phyloP scores from a whole-genome alignment of 2,797 vertebrate species.

The Manis pentadactyla region DNA sequence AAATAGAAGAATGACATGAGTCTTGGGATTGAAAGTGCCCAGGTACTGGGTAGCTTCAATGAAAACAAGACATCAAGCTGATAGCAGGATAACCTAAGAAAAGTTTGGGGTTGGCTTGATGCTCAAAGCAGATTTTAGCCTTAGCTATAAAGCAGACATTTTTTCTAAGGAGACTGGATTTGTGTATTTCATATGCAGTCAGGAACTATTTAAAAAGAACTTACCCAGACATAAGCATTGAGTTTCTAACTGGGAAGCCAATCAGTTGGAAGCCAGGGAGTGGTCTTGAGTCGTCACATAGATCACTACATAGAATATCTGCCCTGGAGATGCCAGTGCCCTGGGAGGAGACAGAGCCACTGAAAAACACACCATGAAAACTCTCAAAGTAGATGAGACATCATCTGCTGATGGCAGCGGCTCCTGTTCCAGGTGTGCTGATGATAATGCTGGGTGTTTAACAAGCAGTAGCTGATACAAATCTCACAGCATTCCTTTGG shows the following conservation, averaged over 20 bases:
- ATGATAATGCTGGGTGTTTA: not conserved
- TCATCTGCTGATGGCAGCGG: not conserved
- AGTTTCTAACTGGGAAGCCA: not conserved
- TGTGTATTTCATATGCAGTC: not conserved
- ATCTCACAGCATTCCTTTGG: not conserved
- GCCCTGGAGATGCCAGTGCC: not conserved
- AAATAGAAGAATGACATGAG: not conserved
- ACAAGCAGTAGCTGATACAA: not conserved
- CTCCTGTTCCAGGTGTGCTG: not conserved
- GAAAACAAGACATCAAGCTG: not conserved
- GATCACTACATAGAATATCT: not conserved
- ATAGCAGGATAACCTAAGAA: not conserved
- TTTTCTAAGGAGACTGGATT: conserved; percentile 18
- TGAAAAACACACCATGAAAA: not conserved
- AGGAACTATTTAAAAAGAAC: conserved; percentile 25
- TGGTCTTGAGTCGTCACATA: not conserved
- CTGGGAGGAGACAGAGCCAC: not conserved
- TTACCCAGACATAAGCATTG: not conserved
- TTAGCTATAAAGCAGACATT: not conserved
- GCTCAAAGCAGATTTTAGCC: not conserved
- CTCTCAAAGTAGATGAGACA: not conserved
- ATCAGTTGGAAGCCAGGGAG: not conserved
- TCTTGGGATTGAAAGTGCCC: not conserved
- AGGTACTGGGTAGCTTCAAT: not conserved
- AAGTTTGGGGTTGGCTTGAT: not conserved